phyloP scores from a whole-genome alignment of 2,113 vertebrate species.

The Osmerus eperlanus region DNA sequence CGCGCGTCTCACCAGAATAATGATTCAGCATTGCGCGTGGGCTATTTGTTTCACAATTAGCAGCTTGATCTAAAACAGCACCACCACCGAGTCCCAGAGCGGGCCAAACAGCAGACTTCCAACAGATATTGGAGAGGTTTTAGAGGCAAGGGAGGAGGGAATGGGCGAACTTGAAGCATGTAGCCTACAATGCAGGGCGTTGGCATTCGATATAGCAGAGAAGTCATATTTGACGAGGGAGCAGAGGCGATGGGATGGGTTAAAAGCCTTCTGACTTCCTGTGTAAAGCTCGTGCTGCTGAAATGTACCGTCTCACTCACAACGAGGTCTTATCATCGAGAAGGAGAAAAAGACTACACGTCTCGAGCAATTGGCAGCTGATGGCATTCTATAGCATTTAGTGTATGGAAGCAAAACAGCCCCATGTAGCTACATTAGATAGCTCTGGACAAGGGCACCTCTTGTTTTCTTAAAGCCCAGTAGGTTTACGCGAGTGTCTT shows the following conservation, averaged over 20 bases:
- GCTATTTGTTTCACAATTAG: conserved; percentile 75
- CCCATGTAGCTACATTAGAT: not conserved
- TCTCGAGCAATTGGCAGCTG: conserved; percentile 11
- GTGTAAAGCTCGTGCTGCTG: conserved; percentile 36
- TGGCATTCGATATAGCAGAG: conserved; percentile 30
- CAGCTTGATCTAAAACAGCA: conserved; percentile 50
- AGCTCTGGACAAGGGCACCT: conserved; percentile 43
- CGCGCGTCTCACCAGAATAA: conserved; percentile 64
- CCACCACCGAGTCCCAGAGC: conserved; percentile 56
- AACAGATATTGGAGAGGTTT: conserved; percentile 45
- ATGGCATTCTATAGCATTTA: not conserved
- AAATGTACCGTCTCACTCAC: conserved; percentile 24
- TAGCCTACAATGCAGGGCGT: conserved; percentile 29
- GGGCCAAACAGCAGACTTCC: conserved; percentile 44
- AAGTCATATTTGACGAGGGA: conserved; percentile 26
- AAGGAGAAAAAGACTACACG: conserved; percentile 11
- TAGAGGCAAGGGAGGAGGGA: conserved; percentile 15
- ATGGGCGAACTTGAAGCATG: conserved; percentile 22
- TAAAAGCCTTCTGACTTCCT: conserved; percentile 21
- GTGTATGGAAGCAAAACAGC: not conserved
- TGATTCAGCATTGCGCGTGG: conserved; percentile 57
- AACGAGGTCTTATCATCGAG: conserved; percentile 1
- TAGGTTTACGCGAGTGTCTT: conserved; percentile 42
- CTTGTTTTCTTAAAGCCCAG: conserved; percentile 51
- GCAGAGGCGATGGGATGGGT: not conserved